phyloP scores from a whole-genome alignment of 2,797 vertebrate genomes.

The Xiphophorus birchmanni region DNA sequence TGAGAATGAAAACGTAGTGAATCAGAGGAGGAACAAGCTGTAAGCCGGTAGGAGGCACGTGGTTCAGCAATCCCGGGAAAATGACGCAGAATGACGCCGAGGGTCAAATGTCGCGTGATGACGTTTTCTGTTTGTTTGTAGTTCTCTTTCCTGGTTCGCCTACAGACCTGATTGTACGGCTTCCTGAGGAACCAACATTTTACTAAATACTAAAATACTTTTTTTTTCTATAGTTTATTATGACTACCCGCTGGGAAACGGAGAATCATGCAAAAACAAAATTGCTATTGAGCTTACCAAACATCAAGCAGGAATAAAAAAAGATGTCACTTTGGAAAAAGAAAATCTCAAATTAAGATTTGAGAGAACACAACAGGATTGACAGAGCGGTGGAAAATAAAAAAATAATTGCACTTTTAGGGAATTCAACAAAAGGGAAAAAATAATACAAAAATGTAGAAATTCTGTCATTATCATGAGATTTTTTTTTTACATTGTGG shows the following conservation, averaged over 20 bases:
- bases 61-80: slow-evolving; percentile 82
- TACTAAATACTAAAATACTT: background rate
- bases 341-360: background rate
- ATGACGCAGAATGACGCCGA: slow-evolving; percentile 58
- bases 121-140: slow-evolving; percentile 27
- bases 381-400: background rate
- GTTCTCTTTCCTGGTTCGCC: background rate
- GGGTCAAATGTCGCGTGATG: slow-evolving; percentile 35
- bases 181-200: background rate
- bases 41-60: slow-evolving; percentile 72
- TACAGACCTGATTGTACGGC: background rate
- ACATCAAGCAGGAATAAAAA: background rate
- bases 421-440: background rate
- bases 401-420: background rate
- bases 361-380: background rate
- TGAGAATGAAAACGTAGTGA: slow-evolving; percentile 69
- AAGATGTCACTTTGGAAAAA: background rate
- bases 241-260: background rate
- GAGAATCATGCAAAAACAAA: background rate
- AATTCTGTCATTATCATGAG: background rate
- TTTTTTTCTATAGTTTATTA: background rate
- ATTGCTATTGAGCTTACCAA: background rate
- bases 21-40: slow-evolving; percentile 36
- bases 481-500: background rate
- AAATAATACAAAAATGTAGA: background rate